Evolutionary conservation across 2,113 vertebrate genomes (phyloP).

Genomic region (Paramormyrops kingsleyae): DNA sequence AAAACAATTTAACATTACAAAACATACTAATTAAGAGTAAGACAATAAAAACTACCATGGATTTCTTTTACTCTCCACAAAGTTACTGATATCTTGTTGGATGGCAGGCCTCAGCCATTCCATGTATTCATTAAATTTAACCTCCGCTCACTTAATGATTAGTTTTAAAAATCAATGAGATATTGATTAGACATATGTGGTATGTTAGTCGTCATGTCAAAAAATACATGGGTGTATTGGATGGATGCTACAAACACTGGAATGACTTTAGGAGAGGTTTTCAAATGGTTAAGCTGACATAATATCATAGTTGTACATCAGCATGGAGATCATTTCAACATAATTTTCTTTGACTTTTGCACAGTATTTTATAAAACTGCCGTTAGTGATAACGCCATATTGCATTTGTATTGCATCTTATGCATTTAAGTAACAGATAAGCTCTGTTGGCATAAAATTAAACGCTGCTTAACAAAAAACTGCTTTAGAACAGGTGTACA

Average conservation of each 20-base stretch:
- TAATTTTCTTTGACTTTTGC: neutral
- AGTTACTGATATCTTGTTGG: neutral
- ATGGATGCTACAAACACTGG: neutral
- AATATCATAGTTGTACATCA: neutral
- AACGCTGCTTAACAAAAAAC: neutral
- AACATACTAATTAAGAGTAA: neutral
- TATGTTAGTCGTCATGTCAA: neutral
- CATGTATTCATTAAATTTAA: neutral
- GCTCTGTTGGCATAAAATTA: neutral
- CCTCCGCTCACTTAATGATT: neutral
- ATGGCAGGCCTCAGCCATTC: neutral
- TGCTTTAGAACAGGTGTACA: neutral
- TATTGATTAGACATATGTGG: neutral
- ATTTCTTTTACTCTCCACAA: neutral
- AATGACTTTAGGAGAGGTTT: neutral
- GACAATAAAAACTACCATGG: neutral
- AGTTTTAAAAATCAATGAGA: neutral
- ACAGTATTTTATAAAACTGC: neutral
- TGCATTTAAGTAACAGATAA: neutral
- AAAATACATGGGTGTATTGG: neutral
- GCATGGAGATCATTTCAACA: neutral
- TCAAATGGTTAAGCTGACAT: neutral
- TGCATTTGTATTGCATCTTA: neutral
- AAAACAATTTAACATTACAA: neutral
- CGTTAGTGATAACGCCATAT: neutral